A percentile compares a stretch with the other conserved stretches of the same genome.
Evolutionary conservation across 2,797 vertebrate genomes (phyloP).

Genomic region (Acanthurus lineatus): DNA sequence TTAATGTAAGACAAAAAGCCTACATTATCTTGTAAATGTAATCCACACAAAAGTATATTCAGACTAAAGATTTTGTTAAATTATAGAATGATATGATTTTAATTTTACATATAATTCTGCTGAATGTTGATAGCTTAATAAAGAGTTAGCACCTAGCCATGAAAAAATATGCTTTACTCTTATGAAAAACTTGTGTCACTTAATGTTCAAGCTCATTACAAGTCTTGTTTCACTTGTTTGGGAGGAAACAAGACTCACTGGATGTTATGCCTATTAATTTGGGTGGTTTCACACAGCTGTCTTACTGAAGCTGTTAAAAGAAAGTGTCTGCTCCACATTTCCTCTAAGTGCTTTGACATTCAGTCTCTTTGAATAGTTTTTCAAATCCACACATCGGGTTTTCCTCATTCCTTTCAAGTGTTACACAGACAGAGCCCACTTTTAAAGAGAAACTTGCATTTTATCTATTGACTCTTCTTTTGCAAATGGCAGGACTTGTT

Average conservation of each 20-base stretch:
- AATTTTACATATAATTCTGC: not conserved
- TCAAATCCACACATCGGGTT: not conserved
- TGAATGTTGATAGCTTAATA: too few relatives aligned
- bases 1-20: not conserved
- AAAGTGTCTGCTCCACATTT: not conserved
- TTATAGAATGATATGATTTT: not conserved
- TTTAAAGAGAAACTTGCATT: conserved; percentile 39
- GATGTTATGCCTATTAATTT: not conserved
- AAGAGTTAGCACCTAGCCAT: too few relatives aligned
- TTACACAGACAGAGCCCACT: not conserved
- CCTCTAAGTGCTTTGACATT: not conserved
- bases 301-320: not conserved
- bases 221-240: not conserved
- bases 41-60: not conserved
- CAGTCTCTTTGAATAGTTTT: not conserved
- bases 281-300: not conserved
- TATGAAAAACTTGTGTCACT: too few relatives aligned
- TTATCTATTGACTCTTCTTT: conserved; percentile 31
- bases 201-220: too few relatives aligned
- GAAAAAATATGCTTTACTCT: too few relatives aligned
- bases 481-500: conserved; percentile 66
- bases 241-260: not conserved
- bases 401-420: not conserved
- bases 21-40: not conserved
- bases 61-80: not conserved